phyloP scores from a whole-genome alignment of 2,888 invertebrate species.

The Rhaphigaster nebulosa region DNA sequence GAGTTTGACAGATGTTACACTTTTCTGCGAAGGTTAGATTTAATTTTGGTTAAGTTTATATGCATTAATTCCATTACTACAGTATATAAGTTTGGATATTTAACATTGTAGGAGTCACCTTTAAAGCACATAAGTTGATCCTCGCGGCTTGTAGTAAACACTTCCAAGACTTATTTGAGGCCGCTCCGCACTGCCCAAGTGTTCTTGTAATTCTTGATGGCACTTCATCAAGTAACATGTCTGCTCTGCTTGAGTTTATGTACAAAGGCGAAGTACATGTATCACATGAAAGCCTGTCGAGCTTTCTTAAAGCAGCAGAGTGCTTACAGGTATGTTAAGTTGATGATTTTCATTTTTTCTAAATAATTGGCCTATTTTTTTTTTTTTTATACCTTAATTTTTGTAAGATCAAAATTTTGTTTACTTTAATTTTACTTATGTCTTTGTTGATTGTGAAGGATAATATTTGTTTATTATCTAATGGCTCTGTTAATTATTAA shows the following conservation, averaged over 20 bases:
- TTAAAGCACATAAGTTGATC: slow-evolving; percentile 92
- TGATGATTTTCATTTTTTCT: slow-evolving; percentile 59
- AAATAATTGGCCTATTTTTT: background rate
- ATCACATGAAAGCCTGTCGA: slow-evolving; percentile 90
- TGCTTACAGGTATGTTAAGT: slow-evolving; percentile 80
- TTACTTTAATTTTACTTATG: background rate
- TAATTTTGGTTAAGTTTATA: slow-evolving; percentile 38
- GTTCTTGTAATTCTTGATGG: slow-evolving; percentile 90
- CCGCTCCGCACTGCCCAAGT: slow-evolving; percentile 82
- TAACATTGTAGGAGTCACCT: slow-evolving; percentile 81
- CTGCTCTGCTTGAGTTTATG: slow-evolving; percentile 92
- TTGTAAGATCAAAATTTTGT: background rate
- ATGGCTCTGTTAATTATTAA: too few relatives aligned
- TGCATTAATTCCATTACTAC: background rate
- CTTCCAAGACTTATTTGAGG: slow-evolving; percentile 91
- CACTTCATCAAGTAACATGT: slow-evolving; percentile 91
- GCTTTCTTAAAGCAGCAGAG: slow-evolving; percentile 92
- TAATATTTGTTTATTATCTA: background rate
- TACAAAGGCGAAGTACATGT: slow-evolving; percentile 95
- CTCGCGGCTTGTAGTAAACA: slow-evolving; percentile 94
- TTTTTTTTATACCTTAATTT: background rate
- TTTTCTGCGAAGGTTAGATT: slow-evolving; percentile 91
- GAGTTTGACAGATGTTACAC: slow-evolving; percentile 91
- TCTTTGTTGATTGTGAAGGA: background rate
- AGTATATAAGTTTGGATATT: slow-evolving; percentile 24